Conservation (phyloP, 1,140 invertebrate genomes). For the Aphelenchoides fujianensis region DNA sequence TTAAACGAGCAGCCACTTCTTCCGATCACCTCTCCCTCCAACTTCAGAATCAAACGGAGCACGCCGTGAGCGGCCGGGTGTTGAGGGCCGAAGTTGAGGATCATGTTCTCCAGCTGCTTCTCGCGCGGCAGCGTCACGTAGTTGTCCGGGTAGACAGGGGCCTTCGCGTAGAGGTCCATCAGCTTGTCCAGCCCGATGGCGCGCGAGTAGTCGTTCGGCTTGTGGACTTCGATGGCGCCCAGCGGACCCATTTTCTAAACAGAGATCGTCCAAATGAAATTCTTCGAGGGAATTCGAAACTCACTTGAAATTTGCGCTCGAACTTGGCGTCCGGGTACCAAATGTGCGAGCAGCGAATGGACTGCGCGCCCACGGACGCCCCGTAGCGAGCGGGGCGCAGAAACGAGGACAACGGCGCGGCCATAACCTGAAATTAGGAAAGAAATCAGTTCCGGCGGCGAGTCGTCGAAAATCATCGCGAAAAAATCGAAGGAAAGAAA, state of each 20-base stretch:
- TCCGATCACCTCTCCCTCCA: constrained; percentile 82
- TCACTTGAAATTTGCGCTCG: constrained; percentile 53
- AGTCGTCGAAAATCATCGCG: not conserved
- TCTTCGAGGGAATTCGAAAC: constrained; percentile 22
- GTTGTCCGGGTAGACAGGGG: constrained; percentile 36
- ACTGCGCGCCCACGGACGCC: not conserved
- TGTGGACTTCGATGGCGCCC: constrained; percentile 30
- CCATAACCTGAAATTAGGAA: not conserved
- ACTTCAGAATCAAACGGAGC: constrained; percentile 83
- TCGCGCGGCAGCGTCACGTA: constrained; percentile 38
- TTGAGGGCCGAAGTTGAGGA: constrained; percentile 93
- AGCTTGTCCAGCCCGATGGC: constrained; percentile 43
- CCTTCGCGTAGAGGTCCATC: constrained; percentile 22
- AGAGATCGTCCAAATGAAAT: too few species aligned
- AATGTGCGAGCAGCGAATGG: constrained; percentile 40
- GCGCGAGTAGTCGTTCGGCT: constrained; percentile 22
- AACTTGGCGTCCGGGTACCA: constrained; percentile 61
- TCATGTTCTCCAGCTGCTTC: constrained; percentile 65
- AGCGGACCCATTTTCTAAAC: constrained; percentile 48
- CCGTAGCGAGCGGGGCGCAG: not conserved
- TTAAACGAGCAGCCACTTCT: too few species aligned
- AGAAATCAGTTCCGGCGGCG: too few species aligned
- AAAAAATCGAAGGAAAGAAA: not conserved
- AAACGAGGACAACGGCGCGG: not conserved
- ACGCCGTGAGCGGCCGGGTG: constrained; percentile 98